Evolutionary conservation across 2,113 vertebrate genomes (phyloP), one percentile per base, ranked within the genome.

Genomic region (Scartelaos histophorus): DNA sequence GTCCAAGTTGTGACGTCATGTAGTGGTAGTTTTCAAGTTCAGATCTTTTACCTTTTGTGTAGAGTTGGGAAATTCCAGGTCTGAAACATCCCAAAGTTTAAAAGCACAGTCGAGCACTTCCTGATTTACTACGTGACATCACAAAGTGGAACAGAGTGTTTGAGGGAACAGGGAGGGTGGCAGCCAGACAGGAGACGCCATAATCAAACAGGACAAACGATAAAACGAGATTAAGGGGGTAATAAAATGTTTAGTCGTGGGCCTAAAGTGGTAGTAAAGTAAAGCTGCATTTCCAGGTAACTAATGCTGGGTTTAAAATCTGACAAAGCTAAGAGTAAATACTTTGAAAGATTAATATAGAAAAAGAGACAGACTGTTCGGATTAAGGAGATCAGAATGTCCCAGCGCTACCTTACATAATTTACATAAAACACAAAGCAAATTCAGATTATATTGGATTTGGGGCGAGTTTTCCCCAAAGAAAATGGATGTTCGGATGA

Each of bases 111-210:
- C n/a, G n/a, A n/a, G n/a, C n/a, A n/a, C n/a, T n/a, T n/a, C n/a
- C n/a, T n/a, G n/a, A n/a, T n/a, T n/a, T n/a, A n/a, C n/a, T n/a
- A n/a, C n/a, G n/a, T n/a, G n/a, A n/a, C n/a, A n/a, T n/a, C n/a
- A n/a, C n/a, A n/a, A n/a, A n/a, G n/a, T n/a, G n/a, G n/a, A n/a
- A n/a, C n/a, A n/a, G n/a, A n/a, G n/a, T n/a, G n/a, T n/a, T n/a
- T n/a, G n/a, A n/a, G n/a, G n/a, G n/a, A n/a, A n/a, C n/a, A n/a
- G n/a, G n/a, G n/a, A 16, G 19, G 73, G 51, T 62, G 66, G 65
- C 67, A 78, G 81, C 77, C 85, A 90, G 88, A 86, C 84, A 70
- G 73, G 78, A 88, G 81, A 81, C 85, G 74, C 38, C 38, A 43
- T 29, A 29, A 29, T 29, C 38, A 13, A 49, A 56, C 68, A 54